A percentile compares a stretch with the other conserved stretches of the same genome.
Evolutionary conservation across 2,113 vertebrate genomes (phyloP).

Genomic region (Bubalus kerabau): DNA sequence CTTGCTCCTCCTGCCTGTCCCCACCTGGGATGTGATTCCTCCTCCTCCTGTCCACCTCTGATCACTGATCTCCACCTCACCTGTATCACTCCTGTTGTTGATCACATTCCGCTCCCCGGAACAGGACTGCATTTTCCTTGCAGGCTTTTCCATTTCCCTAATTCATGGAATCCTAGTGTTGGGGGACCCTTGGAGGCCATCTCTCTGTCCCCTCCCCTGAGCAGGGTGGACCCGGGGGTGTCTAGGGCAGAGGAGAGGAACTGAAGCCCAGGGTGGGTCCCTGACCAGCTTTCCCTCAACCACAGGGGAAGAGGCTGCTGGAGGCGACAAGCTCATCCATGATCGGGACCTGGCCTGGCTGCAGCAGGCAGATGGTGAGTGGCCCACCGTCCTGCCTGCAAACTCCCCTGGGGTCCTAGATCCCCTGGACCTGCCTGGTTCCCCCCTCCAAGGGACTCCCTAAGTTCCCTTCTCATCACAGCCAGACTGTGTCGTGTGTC

Average conservation of each 20-base stretch:
- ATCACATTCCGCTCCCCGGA: neutral
- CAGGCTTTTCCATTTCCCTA: neutral
- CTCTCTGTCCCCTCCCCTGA: neutral
- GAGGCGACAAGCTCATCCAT: conserved; percentile 75
- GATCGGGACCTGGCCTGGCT: conserved; percentile 80
- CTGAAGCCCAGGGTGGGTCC: neutral
- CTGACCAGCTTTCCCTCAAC: neutral
- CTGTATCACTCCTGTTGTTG: neutral
- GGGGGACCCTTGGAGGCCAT: neutral
- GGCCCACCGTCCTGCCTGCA: no score
- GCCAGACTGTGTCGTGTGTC: neutral
- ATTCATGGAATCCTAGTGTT: neutral
- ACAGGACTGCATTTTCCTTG: neutral
- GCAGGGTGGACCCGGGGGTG: neutral
- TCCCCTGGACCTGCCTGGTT: neutral
- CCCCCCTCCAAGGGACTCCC: neutral
- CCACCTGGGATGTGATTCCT: neutral
- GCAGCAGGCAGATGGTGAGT: conserved; percentile 76
- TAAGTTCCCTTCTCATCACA: neutral
- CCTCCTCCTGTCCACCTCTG: no score
- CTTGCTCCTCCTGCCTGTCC: neutral
- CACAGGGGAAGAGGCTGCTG: conserved; percentile 69
- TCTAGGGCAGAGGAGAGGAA: neutral
- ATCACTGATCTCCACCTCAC: neutral
- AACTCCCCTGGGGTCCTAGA: neutral